These are phyloP conservation scores for Phenganax subtilis DNA, from an alignment of 92 coral and sea anemone species.

Conservation along the genomic window DNA sequence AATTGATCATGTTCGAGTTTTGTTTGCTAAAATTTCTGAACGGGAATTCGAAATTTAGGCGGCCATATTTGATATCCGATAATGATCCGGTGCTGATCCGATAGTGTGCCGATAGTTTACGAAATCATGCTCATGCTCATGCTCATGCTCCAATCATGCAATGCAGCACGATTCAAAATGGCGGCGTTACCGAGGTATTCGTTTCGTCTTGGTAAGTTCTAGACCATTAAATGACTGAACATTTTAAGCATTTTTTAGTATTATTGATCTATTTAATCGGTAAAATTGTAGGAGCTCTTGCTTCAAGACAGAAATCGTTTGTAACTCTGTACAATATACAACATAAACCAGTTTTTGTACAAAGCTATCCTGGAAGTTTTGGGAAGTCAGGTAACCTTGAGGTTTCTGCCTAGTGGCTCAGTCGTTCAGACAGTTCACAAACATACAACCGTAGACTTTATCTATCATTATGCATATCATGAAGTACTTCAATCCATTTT, in stretches of 20 bases:
- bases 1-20: background rate
- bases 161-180: conserved; percentile 27
- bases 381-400: conserved; percentile 28
- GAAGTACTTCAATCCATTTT: no score
- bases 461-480: no score
- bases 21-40: background rate
- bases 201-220: conserved; percentile 25
- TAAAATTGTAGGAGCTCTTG: conserved; percentile 2
- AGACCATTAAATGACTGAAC: background rate
- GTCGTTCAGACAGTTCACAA: no score
- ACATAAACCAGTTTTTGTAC: conserved; percentile 4
- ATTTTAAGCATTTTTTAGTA: background rate
- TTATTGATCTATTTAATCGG: background rate
- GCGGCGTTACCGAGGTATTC: conserved; percentile 27
- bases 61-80: conserved; percentile 5
- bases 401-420: no score
- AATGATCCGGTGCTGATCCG: no score
- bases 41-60: background rate
- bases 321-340: conserved; percentile 13
- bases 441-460: no score
- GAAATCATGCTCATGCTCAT: background rate
- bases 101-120: background rate
- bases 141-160: background rate
- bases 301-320: conserved; percentile 16
- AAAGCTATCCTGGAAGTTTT: background rate